Percentiles rank a stretch among this genome's conserved stretches.
Evolutionary conservation across 2,113 vertebrate species (phyloP).

Genomic region (mouse (Mus musculus)): GRCm39 chr15:83605001-83605500

Average conservation of each 20-base stretch:
- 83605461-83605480: rapidly evolving
- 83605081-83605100: not conserved
- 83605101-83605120: not conserved
- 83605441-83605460: not conserved
- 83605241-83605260: too few species aligned
- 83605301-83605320: too few species aligned
- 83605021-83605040: not conserved
- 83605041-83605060: not conserved
- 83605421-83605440: not conserved
- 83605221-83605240: too few species aligned
- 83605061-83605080: not conserved
- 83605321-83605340: not conserved
- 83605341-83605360: not conserved
- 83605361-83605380: not conserved
- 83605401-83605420: not conserved
- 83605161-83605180: too few species aligned
- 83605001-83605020: not conserved
- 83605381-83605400: not conserved
- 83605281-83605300: too few species aligned
- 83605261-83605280: too few species aligned
- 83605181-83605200: too few species aligned
- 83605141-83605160: too few species aligned
- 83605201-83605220: too few species aligned
- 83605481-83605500: not conserved
- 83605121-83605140: too few species aligned